Conservation (phyloP, 2,888 invertebrate genomes). For the Diloba caeruleocephala region DNA sequence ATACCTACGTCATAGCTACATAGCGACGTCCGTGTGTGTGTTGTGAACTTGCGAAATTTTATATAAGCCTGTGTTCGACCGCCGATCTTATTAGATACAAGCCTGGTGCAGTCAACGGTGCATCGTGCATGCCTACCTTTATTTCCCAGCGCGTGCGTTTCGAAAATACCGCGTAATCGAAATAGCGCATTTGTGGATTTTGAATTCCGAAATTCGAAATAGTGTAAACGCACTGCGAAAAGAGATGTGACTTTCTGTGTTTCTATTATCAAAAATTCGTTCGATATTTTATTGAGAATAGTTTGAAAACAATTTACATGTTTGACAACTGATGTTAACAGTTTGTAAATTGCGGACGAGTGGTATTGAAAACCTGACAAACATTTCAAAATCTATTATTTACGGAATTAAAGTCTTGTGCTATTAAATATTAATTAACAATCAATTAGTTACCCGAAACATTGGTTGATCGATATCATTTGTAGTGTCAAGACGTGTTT, state of each 20-base stretch:
- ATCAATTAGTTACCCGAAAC: slow-evolving; percentile 48
- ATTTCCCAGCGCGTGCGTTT: slow-evolving; percentile 47
- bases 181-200: slow-evolving; percentile 18
- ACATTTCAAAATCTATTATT: slow-evolving; percentile 26
- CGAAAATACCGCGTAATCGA: slow-evolving; percentile 20
- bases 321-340: not conserved
- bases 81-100: slow-evolving; percentile 52
- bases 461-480: slow-evolving; percentile 23
- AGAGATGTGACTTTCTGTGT: slow-evolving; percentile 31
- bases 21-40: slow-evolving; percentile 30
- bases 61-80: slow-evolving; percentile 53
- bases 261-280: slow-evolving; percentile 1
- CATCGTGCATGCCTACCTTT: slow-evolving; percentile 42
- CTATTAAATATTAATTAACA: slow-evolving; percentile 58
- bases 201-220: slow-evolving; percentile 4
- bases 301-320: not conserved
- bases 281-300: not conserved
- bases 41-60: slow-evolving; percentile 60
- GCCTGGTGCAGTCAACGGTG: slow-evolving; percentile 42
- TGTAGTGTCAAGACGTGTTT: slow-evolving; percentile 42
- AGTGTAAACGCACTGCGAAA: slow-evolving; percentile 15
- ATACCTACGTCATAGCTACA: slow-evolving; percentile 39
- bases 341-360: slow-evolving; percentile 14
- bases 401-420: slow-evolving; percentile 40
- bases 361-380: slow-evolving; percentile 41